These are phyloP conservation scores for Dendrolimus kikuchii DNA, from an alignment of 1,140 invertebrate species.

Conservation along the genomic window DNA sequence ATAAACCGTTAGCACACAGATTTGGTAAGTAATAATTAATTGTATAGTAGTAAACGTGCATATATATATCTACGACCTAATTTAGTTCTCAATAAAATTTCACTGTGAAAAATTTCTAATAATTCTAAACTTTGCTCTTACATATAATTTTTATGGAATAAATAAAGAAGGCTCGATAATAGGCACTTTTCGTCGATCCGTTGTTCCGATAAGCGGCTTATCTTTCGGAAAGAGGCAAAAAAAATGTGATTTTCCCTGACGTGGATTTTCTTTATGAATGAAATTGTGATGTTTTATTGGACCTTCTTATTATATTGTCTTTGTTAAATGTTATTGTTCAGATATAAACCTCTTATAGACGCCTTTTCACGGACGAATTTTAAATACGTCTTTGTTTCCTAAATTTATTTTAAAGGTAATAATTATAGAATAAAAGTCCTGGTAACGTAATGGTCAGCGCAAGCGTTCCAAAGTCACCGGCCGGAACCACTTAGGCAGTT, in stretches of 20 bases:
- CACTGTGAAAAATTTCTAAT: constrained; percentile 1
- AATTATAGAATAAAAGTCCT: too few relatives aligned
- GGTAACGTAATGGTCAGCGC: too few relatives aligned
- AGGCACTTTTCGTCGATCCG: constrained; percentile 1
- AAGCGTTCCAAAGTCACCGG: too few relatives aligned
- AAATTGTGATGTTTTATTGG: constrained; percentile 2
- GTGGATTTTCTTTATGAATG: neutral
- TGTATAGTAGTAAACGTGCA: too few relatives aligned
- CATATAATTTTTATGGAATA: constrained; percentile 5
- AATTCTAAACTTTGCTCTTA: constrained; percentile 5
- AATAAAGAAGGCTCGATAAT: constrained; percentile 1
- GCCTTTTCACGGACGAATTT: too few relatives aligned
- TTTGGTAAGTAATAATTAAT: too few relatives aligned
- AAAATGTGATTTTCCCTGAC: constrained; percentile 1
- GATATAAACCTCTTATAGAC: neutral
- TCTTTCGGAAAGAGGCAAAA: neutral
- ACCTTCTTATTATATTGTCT: neutral
- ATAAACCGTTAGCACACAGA: too few relatives aligned
- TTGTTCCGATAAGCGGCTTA: constrained; percentile 7
- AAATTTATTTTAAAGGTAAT: too few relatives aligned
- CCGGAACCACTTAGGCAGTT: too few relatives aligned
- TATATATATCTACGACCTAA: too few relatives aligned
- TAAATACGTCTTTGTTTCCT: too few relatives aligned
- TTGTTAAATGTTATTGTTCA: neutral
- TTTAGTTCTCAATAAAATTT: neutral